phyloP scores from a whole-genome alignment of 2,113 vertebrate genomes.

The Planiliza haematocheilus region DNA sequence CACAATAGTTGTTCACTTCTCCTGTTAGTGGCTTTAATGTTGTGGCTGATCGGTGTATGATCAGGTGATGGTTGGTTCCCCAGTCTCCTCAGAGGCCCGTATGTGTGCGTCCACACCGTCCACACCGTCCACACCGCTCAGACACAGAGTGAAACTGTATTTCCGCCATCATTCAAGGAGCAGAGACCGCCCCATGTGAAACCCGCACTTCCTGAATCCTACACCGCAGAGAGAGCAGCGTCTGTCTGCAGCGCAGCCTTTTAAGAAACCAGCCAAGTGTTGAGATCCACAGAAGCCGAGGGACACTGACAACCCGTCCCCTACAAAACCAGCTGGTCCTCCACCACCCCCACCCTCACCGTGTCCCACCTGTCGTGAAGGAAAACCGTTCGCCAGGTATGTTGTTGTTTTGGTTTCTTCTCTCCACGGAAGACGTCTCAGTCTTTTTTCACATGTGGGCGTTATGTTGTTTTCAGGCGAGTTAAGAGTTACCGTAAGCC shows the following conservation, averaged over 20 bases:
- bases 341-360: no score
- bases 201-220: slow-evolving; percentile 30
- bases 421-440: no score
- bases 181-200: slow-evolving; percentile 5
- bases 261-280: not conserved
- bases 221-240: not conserved
- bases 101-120: no score
- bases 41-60: no score
- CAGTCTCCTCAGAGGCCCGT: no score
- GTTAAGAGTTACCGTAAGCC: no score
- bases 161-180: slow-evolving; percentile 31
- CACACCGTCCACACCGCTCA: no score
- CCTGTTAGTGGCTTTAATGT: no score
- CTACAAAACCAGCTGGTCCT: not conserved
- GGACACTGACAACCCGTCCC: accelerated
- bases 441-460: no score
- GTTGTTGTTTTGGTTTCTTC: not conserved
- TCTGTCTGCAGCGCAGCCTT: not conserved
- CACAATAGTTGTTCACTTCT: no score
- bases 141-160: not conserved
- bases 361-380: not conserved
- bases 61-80: no score
- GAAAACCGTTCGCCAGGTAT: not conserved
- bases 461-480: no score
- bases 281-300: not conserved